Evolutionary conservation across 2,113 vertebrate species (phyloP).

Genomic region (Apodemus speciosus): DNA sequence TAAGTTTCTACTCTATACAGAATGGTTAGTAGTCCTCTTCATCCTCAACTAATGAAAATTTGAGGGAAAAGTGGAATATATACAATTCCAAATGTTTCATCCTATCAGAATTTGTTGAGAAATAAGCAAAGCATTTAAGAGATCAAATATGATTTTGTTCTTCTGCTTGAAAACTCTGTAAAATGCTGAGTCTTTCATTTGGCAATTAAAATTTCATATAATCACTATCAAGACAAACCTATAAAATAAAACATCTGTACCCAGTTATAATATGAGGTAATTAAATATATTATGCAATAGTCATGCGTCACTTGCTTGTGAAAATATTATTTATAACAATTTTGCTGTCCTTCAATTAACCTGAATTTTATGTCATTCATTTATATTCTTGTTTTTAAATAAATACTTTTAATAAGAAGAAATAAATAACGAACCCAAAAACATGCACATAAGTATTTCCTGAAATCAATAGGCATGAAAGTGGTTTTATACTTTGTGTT

Average conservation of each 20-base stretch:
- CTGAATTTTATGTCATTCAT: not conserved
- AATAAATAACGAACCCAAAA: not conserved
- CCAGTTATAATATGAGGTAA: not conserved
- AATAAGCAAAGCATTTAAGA: conserved; percentile 29
- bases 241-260: not conserved
- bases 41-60: conserved; percentile 41
- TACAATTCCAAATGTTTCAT: conserved; percentile 12
- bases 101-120: conserved; percentile 32
- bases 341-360: not conserved
- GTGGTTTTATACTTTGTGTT: not conserved
- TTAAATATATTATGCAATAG: not conserved
- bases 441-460: not conserved
- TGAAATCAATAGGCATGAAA: not conserved
- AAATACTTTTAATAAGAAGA: not conserved
- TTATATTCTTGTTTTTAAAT: not conserved
- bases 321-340: not conserved
- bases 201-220: not conserved
- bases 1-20: not conserved
- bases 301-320: not conserved
- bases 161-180: not conserved
- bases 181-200: not conserved
- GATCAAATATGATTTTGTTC: not conserved
- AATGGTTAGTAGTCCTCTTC: conserved; percentile 24
- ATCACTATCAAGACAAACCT: not conserved
- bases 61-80: not conserved